Base-by-base conservation (phyloP, 2,113 vertebrate genomes). In the Grus americana region DNA sequence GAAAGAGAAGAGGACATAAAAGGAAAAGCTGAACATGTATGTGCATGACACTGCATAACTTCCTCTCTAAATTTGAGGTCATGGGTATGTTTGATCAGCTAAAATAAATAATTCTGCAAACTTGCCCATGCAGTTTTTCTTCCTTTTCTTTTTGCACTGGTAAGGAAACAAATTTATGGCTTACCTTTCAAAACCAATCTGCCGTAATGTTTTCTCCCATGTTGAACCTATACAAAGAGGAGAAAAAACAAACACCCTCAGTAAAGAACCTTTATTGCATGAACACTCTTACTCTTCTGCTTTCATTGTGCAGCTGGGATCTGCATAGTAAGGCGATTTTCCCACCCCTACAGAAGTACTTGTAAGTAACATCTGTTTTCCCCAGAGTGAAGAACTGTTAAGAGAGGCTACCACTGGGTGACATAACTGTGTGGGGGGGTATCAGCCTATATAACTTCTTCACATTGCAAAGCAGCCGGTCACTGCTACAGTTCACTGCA, bases 181-280 rank as follows among this genome's bases (percentile, higher is more conserved):
- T 99, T 98, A 99, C 99, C 99, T 99, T 97, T 99, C 99, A 96
- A 99, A 99, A 92, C 99, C 99, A 78, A 99, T 99, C 94, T 99
- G 99, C 86, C 99, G 97, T 76, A 99, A 98, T 57, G 99, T 98
- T 97, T 99, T 99, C 98, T 99, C 99, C 99, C 99, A 99, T 1
- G 97, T 96, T 6, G 99, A 98, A 98, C 99, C 99, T 99, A 88
- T 7, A 97, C 63, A 90, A 15, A 94, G 81, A 96, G 94, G 55
- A 88, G 85, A 98, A 84, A 97, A 90, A 87, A 96, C 62, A 96
- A 95, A 92, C 42, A 97, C 1, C 23, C 46, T 79, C 67, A 94
- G 97, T 92, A 96, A 97, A 62, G 50, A 58, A 50, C 11, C 17
- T 4, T 61, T 79, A 34, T 20, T 79, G n/a, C 11, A 40, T n/a